These are phyloP conservation scores for Lycopodina hypogea DNA, from an alignment of 37 sponge, comb jelly and placozoan species.

Conservation along the genomic window DNA sequence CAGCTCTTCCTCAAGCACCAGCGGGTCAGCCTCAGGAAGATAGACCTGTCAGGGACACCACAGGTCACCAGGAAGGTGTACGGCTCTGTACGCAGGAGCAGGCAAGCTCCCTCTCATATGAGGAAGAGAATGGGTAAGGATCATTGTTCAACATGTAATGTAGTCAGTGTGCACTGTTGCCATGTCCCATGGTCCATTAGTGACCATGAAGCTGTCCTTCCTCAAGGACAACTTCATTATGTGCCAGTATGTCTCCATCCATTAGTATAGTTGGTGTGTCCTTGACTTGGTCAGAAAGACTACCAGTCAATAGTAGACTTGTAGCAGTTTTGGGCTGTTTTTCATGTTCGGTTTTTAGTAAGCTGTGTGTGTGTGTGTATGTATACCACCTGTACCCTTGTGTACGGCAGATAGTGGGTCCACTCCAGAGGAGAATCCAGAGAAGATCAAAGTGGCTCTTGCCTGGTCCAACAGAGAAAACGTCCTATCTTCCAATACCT, in stretches of 20 bases:
- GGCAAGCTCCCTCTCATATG: conserved; percentile 35
- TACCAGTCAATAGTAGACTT: too few species aligned
- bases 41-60: background rate
- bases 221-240: too few species aligned
- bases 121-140: too few species aligned
- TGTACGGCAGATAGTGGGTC: background rate
- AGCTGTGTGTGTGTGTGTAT: background rate
- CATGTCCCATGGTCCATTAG: too few species aligned
- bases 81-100: conserved; percentile 43
- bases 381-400: background rate
- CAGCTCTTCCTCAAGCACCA: conserved; percentile 17
- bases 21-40: conserved; percentile 18
- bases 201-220: too few species aligned
- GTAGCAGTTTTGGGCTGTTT: too few species aligned
- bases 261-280: too few species aligned
- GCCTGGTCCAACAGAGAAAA: conserved; percentile 7
- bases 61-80: background rate
- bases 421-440: conserved; percentile 7
- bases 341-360: too few species aligned
- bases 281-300: too few species aligned
- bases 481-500: background rate
- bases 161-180: too few species aligned
- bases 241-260: too few species aligned
- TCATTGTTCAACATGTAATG: too few species aligned
- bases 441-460: background rate